Evolutionary conservation across 2,888 invertebrate species (phyloP).

Genomic region (Branchipolynoe longqiensis): DNA sequence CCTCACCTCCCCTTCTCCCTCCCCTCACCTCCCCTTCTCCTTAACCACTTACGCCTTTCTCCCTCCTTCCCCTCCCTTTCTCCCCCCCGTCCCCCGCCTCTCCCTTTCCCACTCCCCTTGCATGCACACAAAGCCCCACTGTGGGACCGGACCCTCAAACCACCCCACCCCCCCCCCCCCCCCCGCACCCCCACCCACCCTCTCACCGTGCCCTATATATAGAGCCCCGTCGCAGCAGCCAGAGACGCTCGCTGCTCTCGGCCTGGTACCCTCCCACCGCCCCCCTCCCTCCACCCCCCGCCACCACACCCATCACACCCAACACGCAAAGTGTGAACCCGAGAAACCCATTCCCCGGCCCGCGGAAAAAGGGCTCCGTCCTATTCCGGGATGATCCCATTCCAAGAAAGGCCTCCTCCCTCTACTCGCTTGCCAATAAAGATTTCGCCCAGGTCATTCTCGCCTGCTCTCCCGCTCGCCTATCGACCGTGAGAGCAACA

Average conservation of each 20-base stretch:
- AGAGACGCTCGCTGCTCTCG: too few species aligned
- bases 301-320: too few species aligned
- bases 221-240: background rate
- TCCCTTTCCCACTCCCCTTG: too few species aligned
- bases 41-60: too few species aligned
- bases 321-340: background rate
- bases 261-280: too few species aligned
- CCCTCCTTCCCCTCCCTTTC: too few species aligned
- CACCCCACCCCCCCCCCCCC: background rate
- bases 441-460: constrained; percentile 9
- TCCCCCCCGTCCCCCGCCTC: too few species aligned
- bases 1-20: too few species aligned
- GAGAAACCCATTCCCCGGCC: background rate
- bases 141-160: too few species aligned
- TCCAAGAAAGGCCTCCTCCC: constrained; percentile 9
- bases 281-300: background rate
- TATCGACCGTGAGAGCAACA: constrained; percentile 23
- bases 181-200: background rate
- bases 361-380: constrained; percentile 9
- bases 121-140: too few species aligned
- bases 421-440: constrained; percentile 19
- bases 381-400: constrained; percentile 29
- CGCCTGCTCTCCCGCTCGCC: background rate
- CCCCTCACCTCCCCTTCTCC: too few species aligned
- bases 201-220: background rate